Base-by-base conservation (phyloP, 2,888 invertebrate genomes). In the Cyaniris semiargus region DNA sequence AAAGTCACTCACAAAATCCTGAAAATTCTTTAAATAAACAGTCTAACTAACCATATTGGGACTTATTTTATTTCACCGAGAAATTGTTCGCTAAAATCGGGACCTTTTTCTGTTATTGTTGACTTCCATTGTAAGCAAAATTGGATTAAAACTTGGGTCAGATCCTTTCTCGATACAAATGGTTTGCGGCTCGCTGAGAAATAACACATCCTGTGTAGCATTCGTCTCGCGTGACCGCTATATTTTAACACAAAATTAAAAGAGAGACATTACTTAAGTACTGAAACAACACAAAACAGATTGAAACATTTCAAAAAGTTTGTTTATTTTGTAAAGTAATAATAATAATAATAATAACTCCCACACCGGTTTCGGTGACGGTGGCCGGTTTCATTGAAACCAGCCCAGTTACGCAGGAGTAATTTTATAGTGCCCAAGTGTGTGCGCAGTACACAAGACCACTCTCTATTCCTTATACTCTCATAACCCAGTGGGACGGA, bases 151-250 rank as follows among this genome's bases (percentile, higher is more conserved):
- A 38, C 76, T 71, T n/a, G 70, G 70, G 70, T 76, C 76, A 34
- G 34, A 71, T 71, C 76, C 76, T 76, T 76, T 76, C 70, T 76
- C 76, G 76, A 71, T 76, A 71, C 76, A 76, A 76, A 76, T 76
- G 70, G 34, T 56, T 71, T 34, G 76, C 34, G 53, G 70, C 34
- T 56, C 70, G 44, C 53, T 21, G 56, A 70, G 56, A 56, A 70
- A 70, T 70, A 48, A 56, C 74, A 53, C 74, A 74, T 74, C 27
- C 74, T 74, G 74, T 31, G 7, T 23, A 15, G 23, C 74, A 74
- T 74, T 74, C 48, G 74, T 74, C 74, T 74, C 53, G 53, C 44
- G 27, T 48, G 74, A 74, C 74, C 74, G 74, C 53, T 48, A 53
- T 74, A 74, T 74, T 74, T 74, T 74, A 74, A 44, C 74, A 53